Conservation (phyloP, 2,113 vertebrate species). For the Passer montanus region DNA sequence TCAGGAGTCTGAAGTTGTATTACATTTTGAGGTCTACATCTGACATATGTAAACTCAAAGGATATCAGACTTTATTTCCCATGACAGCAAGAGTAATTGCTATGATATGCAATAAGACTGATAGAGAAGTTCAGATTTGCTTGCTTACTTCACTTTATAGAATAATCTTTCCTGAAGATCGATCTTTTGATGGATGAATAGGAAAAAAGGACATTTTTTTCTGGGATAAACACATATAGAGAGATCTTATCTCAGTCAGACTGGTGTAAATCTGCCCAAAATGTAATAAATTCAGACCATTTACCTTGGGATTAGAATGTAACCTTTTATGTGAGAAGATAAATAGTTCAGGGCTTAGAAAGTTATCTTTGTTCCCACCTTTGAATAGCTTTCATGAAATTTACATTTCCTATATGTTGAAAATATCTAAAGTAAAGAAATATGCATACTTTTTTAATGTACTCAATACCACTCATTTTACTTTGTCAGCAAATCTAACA, state of each 20-base stretch:
- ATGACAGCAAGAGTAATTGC: slow-evolving; percentile 37
- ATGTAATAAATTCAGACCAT: background rate
- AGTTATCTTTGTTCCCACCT: background rate
- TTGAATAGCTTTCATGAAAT: background rate
- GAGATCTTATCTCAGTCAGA: background rate
- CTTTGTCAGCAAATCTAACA: background rate
- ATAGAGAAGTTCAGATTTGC: background rate
- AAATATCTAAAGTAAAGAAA: background rate
- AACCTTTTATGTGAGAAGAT: background rate
- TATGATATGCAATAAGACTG: background rate
- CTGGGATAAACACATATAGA: background rate
- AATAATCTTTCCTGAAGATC: background rate
- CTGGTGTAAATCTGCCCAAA: background rate
- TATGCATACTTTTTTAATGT: background rate
- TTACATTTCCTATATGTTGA: background rate
- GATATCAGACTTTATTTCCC: slow-evolving; percentile 8
- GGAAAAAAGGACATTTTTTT: background rate
- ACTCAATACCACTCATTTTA: background rate
- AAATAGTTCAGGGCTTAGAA: background rate
- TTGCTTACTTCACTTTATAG: background rate
- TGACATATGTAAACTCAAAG: background rate
- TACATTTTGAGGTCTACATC: background rate
- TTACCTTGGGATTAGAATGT: slow-evolving; percentile 1
- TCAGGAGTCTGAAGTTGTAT: background rate
- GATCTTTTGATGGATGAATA: background rate